A percentile compares a stretch with the other conserved stretches of the same genome.
phyloP scores from a whole-genome alignment of 2,797 vertebrate species.

The Amblyraja radiata region DNA sequence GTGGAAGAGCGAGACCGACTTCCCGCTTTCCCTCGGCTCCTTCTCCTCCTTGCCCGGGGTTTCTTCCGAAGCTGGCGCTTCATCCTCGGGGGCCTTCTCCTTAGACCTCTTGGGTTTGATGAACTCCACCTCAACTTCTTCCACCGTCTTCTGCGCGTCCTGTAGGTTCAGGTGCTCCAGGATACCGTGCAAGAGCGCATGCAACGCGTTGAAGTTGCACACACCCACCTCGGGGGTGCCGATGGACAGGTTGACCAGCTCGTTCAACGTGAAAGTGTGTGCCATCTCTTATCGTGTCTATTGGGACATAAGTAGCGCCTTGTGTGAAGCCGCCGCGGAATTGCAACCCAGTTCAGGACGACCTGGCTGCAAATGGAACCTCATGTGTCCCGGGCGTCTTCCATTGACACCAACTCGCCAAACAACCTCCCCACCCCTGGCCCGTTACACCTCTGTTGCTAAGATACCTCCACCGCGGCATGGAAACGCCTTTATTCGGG shows the following conservation, averaged over 20 bases:
- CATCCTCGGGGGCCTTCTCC: rapidly evolving
- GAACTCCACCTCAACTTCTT: slow-evolving; percentile 42
- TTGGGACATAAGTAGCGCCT: neutral
- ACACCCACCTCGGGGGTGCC: slow-evolving; percentile 43
- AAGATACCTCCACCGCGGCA: neutral
- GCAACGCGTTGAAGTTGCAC: slow-evolving; percentile 50
- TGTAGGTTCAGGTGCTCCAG: slow-evolving; percentile 47
- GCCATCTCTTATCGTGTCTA: slow-evolving; percentile 38
- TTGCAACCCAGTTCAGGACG: neutral
- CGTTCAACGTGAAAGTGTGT: slow-evolving; percentile 39
- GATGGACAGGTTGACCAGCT: slow-evolving; percentile 48
- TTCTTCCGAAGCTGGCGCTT: neutral
- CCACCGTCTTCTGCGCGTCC: slow-evolving; percentile 39
- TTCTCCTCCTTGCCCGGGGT: neutral
- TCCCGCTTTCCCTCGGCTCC: neutral
- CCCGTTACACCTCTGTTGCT: neutral
- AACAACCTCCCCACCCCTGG: neutral
- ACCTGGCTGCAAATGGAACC: neutral
- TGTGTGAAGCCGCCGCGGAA: neutral
- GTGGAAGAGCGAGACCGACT: slow-evolving; percentile 44
- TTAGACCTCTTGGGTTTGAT: neutral
- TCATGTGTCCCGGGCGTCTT: neutral
- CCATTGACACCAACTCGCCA: neutral
- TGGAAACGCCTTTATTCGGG: slow-evolving; percentile 32
- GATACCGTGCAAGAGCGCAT: slow-evolving; percentile 47